phyloP scores from a whole-genome alignment of 53 echinoderm and acorn worm species.

The Echinarachnius parma region DNA sequence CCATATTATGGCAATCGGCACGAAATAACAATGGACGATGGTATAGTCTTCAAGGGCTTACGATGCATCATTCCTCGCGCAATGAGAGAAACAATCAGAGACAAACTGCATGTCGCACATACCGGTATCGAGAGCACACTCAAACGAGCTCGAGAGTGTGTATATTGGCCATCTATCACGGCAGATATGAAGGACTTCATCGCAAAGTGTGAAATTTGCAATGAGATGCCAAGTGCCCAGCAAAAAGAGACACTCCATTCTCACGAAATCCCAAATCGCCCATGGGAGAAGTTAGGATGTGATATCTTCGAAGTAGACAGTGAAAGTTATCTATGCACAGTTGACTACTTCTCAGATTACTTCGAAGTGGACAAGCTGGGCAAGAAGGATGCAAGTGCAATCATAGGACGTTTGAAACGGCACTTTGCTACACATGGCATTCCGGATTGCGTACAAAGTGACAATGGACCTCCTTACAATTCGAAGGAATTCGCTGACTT shows the following conservation, averaged over 20 bases:
- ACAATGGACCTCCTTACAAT: too few relatives aligned
- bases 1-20: neutral
- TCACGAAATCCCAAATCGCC: constrained; percentile 51
- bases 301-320: constrained; percentile 45
- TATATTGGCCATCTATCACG: constrained; percentile 57
- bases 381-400: constrained; percentile 50
- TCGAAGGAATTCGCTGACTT: too few relatives aligned
- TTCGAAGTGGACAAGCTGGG: constrained; percentile 55
- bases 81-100: constrained; percentile 30
- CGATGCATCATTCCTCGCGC: neutral
- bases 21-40: neutral
- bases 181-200: constrained; percentile 52
- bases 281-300: constrained; percentile 51
- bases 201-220: constrained; percentile 46
- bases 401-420: constrained; percentile 40
- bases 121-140: constrained; percentile 57
- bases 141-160: constrained; percentile 51
- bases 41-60: neutral
- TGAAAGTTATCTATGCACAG: constrained; percentile 46
- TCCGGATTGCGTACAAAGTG: too few relatives aligned
- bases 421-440: constrained; percentile 51
- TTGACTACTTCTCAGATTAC: constrained; percentile 65
- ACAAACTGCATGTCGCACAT: constrained; percentile 60
- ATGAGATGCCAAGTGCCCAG: constrained; percentile 24
- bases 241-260: constrained; percentile 50